phyloP scores from a whole-genome alignment of 1,140 invertebrate species.

The Idris sp. region DNA sequence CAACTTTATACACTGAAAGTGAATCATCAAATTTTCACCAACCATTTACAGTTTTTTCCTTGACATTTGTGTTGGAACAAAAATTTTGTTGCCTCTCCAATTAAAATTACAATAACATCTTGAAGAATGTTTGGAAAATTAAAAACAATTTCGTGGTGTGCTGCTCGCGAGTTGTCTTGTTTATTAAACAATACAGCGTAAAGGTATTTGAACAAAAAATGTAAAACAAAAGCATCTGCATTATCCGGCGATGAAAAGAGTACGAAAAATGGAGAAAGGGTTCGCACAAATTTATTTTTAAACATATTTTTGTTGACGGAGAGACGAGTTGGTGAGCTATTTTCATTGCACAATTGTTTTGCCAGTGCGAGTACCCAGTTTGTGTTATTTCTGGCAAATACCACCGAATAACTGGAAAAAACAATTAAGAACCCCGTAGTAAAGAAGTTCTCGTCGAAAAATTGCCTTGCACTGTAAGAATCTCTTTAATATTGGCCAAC shows the following conservation, averaged over 20 bases:
- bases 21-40: no score
- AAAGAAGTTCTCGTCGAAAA: constrained; percentile 54
- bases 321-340: constrained; percentile 30
- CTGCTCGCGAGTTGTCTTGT: constrained; percentile 4
- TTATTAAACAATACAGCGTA: constrained; percentile 34
- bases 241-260: constrained; percentile 30
- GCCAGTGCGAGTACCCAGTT: constrained; percentile 38
- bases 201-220: constrained; percentile 30
- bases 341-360: constrained; percentile 59
- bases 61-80: background rate
- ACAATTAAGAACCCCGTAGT: constrained; percentile 57
- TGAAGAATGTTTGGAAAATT: constrained; percentile 2
- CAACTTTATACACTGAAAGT: no score
- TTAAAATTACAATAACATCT: constrained; percentile 21
- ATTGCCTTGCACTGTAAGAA: constrained; percentile 26
- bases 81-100: constrained; percentile 7
- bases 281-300: constrained; percentile 57
- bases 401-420: constrained; percentile 58
- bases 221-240: constrained; percentile 19
- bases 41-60: no score
- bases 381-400: constrained; percentile 54
- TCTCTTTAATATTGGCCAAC: constrained; percentile 21
- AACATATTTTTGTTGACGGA: constrained; percentile 41
- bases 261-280: no score
- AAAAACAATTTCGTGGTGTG: background rate